These are phyloP conservation scores for Bombus confusus DNA, from an alignment of 1,140 invertebrate genomes.

Conservation along the genomic window DNA sequence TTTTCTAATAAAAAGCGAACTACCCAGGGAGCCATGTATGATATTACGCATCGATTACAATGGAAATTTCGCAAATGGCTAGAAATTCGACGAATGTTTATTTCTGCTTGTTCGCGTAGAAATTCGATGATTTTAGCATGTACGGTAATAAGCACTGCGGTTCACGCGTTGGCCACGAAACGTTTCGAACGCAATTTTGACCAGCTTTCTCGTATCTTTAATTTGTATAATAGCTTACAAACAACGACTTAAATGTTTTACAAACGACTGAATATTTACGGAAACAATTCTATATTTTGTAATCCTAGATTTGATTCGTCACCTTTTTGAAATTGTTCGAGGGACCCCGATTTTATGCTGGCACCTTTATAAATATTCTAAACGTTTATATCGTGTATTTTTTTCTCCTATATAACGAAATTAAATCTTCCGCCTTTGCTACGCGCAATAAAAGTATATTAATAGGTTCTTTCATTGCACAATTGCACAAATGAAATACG, in stretches of 20 bases:
- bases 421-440: background rate
- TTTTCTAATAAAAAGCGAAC: background rate
- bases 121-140: background rate
- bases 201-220: background rate
- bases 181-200: background rate
- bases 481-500: background rate
- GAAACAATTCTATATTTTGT: background rate
- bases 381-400: background rate
- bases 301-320: background rate
- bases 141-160: background rate
- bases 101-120: background rate
- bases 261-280: background rate
- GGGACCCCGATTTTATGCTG: too few relatives aligned
- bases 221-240: background rate
- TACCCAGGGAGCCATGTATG: background rate
- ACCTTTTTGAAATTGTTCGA: background rate
- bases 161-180: background rate
- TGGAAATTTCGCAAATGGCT: background rate
- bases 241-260: background rate
- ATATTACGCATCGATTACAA: background rate
- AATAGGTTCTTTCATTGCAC: background rate
- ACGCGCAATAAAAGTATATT: background rate
- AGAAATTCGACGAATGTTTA: background rate
- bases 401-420: background rate
- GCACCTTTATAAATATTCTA: background rate